Conservation (phyloP, 2,888 invertebrate species). For the Maniola hyperantus region DNA sequence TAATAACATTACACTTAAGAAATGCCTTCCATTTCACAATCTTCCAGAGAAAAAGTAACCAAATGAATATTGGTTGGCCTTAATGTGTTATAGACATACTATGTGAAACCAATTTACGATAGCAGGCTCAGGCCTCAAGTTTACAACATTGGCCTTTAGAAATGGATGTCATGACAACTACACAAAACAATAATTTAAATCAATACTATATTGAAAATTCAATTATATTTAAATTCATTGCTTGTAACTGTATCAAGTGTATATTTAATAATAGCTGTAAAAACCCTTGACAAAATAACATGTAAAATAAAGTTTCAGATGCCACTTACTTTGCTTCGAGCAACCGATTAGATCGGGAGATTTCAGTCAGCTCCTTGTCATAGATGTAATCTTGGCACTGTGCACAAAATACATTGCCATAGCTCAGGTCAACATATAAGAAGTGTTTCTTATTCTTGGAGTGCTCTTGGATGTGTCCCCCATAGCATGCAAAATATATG, state of each 20-base stretch:
- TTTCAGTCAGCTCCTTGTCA: slow-evolving; percentile 86
- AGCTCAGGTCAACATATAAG: slow-evolving; percentile 92
- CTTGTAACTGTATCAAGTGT: not conserved
- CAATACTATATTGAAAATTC: too few relatives aligned
- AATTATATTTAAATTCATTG: too few relatives aligned
- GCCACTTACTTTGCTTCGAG: slow-evolving; percentile 80
- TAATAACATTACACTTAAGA: too few relatives aligned
- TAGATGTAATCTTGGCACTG: slow-evolving; percentile 97
- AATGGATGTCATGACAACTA: too few relatives aligned
- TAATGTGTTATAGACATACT: too few relatives aligned
- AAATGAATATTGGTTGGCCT: too few relatives aligned
- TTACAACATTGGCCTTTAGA: too few relatives aligned
- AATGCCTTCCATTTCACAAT: too few relatives aligned
- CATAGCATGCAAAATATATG: slow-evolving; percentile 96
- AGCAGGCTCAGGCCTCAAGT: too few relatives aligned
- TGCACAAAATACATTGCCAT: slow-evolving; percentile 95
- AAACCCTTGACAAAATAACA: not conserved
- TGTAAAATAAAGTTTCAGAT: not conserved
- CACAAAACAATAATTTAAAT: too few relatives aligned
- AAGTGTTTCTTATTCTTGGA: slow-evolving; percentile 90
- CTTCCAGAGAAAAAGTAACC: too few relatives aligned
- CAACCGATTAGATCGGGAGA: slow-evolving; percentile 77
- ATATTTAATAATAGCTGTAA: not conserved
- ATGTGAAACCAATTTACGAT: too few relatives aligned
- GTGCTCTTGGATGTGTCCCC: slow-evolving; percentile 93